Evolutionary conservation across 30 jellyfish, hydroid and myxozoan species (phyloP).

Genomic region (Turritopsis dohrnii): DNA sequence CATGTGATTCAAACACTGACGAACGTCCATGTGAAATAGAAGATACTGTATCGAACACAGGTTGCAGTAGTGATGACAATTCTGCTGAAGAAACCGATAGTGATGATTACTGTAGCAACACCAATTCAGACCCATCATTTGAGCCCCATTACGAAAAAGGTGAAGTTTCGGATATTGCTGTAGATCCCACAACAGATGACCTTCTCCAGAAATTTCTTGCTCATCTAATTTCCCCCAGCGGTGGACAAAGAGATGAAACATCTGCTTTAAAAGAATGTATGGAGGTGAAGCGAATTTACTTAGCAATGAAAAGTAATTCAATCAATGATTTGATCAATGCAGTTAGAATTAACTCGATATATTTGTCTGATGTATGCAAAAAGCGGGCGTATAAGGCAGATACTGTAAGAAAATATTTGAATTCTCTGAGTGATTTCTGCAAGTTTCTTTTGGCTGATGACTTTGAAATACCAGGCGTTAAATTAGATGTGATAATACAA

Average conservation of each 20-base stretch:
- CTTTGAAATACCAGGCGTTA: neutral
- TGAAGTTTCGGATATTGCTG: neutral
- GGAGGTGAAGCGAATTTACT: slow-evolving; percentile 5
- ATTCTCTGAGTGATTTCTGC: slow-evolving; percentile 19
- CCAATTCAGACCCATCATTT: neutral
- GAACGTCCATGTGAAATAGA: neutral
- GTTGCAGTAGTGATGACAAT: neutral
- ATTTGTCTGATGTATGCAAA: neutral
- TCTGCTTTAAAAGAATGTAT: neutral
- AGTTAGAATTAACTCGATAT: neutral
- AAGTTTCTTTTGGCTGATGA: slow-evolving; percentile 9
- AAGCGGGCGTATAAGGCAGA: neutral
- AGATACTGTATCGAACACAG: neutral
- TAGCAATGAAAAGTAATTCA: neutral
- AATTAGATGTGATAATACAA: neutral
- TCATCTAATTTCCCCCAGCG: neutral
- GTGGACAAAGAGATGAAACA: slow-evolving; percentile 4
- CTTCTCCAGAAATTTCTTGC: neutral
- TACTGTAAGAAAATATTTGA: slow-evolving; percentile 16
- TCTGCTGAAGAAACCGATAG: neutral
- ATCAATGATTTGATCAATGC: slow-evolving; percentile 2
- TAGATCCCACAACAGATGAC: neutral
- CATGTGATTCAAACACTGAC: neutral
- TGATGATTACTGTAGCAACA: neutral
- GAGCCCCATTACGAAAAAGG: neutral